Percentiles rank a stretch among this genome's conserved stretches.
These are phyloP conservation scores for Dendronephthya gigantea DNA, from an alignment of 64 coral and sea anemone species.

Conservation along the genomic window DNA sequence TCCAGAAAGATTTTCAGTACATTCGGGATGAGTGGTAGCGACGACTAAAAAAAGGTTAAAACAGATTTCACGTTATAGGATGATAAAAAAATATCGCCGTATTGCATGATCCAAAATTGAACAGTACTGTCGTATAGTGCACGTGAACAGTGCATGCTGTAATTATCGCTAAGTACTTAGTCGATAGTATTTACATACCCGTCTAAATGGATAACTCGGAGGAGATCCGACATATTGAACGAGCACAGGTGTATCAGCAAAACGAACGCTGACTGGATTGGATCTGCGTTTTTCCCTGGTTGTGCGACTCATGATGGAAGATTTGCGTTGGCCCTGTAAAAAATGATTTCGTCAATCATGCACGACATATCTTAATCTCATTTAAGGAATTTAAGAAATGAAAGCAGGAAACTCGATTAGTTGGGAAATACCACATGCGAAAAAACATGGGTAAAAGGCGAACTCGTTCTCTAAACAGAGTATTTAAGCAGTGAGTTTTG, in stretches of 20 bases:
- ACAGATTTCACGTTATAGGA: not conserved
- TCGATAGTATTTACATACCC: constrained; percentile 54
- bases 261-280: constrained; percentile 74
- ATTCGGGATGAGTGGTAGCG: constrained; percentile 78
- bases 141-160: too few species aligned
- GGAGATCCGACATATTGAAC: constrained; percentile 71
- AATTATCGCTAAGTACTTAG: too few species aligned
- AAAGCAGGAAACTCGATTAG: too few species aligned
- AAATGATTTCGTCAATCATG: not conserved
- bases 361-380: too few species aligned
- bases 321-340: constrained; percentile 58
- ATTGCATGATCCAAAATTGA: too few species aligned
- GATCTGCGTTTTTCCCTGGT: constrained; percentile 72
- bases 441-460: too few species aligned
- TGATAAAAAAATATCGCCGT: not conserved
- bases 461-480: not conserved
- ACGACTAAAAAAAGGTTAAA: constrained; percentile 54
- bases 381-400: too few species aligned
- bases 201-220: constrained; percentile 61
- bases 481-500: too few species aligned
- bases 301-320: constrained; percentile 85
- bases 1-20: constrained; percentile 87
- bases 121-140: too few species aligned
- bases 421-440: too few species aligned
- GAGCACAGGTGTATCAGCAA: constrained; percentile 68